These are phyloP conservation scores for Strigops habroptila DNA, from an alignment of 2,113 vertebrate species.

Conservation along the genomic window DNA sequence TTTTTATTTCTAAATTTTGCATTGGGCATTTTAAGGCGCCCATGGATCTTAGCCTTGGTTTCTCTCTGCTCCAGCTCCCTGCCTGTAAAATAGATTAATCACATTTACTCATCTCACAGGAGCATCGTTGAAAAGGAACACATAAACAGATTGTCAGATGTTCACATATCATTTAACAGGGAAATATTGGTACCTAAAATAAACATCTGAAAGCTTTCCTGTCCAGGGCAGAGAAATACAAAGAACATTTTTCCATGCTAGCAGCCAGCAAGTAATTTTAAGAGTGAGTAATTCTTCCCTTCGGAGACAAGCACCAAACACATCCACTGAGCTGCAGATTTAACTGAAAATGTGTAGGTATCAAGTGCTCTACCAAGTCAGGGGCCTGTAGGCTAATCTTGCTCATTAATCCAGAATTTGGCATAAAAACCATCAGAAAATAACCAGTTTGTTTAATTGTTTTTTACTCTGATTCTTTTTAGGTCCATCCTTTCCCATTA, in stretches of 20 bases:
- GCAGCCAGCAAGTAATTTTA: constrained; percentile 32
- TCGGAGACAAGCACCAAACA: constrained; percentile 2
- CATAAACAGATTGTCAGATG: background rate
- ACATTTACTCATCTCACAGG: background rate
- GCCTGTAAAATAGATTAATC: background rate
- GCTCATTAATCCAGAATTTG: constrained; percentile 11
- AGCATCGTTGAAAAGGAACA: background rate
- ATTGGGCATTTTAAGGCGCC: background rate
- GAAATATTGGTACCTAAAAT: background rate
- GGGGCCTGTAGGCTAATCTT: background rate
- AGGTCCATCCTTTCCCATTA: background rate
- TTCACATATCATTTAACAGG: background rate
- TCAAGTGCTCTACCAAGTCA: background rate
- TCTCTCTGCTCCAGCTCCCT: background rate
- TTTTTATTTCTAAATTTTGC: background rate
- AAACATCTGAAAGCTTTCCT: background rate
- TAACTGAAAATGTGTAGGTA: background rate
- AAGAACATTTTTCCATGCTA: constrained; percentile 6
- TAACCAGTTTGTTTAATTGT: background rate
- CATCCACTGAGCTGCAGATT: background rate
- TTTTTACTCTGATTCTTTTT: background rate
- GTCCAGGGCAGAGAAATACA: background rate
- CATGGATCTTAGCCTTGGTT: background rate
- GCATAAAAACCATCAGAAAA: background rate
- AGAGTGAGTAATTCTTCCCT: constrained; percentile 25